Base-by-base conservation (phyloP, 2,888 invertebrate genomes). In the Tethea ocularis region DNA sequence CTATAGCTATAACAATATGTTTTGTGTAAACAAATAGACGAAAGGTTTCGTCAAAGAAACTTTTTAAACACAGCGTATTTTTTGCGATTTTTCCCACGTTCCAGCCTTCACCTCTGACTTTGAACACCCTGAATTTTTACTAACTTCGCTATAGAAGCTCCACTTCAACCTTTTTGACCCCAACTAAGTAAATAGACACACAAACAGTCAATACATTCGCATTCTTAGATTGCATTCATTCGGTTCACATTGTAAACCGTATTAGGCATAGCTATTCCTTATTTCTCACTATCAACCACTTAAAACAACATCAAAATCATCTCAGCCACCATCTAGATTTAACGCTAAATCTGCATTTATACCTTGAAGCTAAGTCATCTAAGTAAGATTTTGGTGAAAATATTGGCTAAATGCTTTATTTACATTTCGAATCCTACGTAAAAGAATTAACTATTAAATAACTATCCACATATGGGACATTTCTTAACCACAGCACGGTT, bases 241-340 rank as follows among this genome's bases (percentile, higher is more conserved):
- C 8, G 13, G 51, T 63, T 62, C 64, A 62, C 59, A 67, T 78
- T 74, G 72, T 77, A 65, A 58, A 53, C 75, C 77, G 72, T 71
- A 77, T 20, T 56, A 20, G 67, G 68, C 64, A 62, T 66, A 68
- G 63, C 62, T 62, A 67, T 69, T 64, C 60, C 63, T 67, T 68
- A 74, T 76, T 69, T 66, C 63, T 59, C 67, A 64, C 77, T 87
- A 87, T 86, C 83, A 68, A 72, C 71, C 75, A 76, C 78, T 85
- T 84, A 79, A 76, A 82, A 71, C 77, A 80, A 83, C 84, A 87
- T 87, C 86, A 86, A 86, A 86, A 86, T 85, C 85, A 69, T 72
- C 77, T 82, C 84, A 83, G 74, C 70, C 57, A 62, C 68, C 63
- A 69, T 76, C 46, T 54, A 33, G 53, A 77, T 81, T 75, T 66